These are phyloP conservation scores for Odontamblyopus rebecca DNA, from an alignment of 2,797 vertebrate genomes.

Conservation along the genomic window DNA sequence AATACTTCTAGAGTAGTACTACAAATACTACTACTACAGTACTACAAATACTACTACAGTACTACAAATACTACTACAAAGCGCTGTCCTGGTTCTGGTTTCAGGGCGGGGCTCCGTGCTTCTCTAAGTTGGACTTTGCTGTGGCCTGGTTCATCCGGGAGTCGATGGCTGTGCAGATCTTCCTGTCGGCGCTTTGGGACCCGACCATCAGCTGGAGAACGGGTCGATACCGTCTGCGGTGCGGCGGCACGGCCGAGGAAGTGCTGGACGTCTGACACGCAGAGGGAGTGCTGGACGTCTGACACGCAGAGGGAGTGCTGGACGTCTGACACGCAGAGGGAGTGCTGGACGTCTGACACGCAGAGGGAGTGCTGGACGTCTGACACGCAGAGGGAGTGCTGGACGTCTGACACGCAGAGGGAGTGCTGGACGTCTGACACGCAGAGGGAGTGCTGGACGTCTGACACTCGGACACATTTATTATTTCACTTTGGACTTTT, in stretches of 20 bases:
- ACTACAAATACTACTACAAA: not conserved
- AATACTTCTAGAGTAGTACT: too few relatives aligned
- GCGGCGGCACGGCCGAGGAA: slow-evolving; percentile 96
- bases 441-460: slow-evolving; percentile 53
- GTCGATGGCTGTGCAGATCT: slow-evolving; percentile 98
- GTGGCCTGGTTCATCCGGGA: slow-evolving; percentile 99
- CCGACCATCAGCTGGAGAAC: slow-evolving; percentile 98
- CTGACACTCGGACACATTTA: slow-evolving; percentile 71
- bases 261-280: slow-evolving; percentile 88
- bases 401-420: slow-evolving; percentile 72
- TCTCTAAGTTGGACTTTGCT: slow-evolving; percentile 97
- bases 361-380: too few relatives aligned
- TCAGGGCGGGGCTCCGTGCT: slow-evolving; percentile 88
- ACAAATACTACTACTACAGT: too few relatives aligned
- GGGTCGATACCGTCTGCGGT: slow-evolving; percentile 92
- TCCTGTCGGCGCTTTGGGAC: slow-evolving; percentile 95
- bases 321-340: too few relatives aligned
- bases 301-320: too few relatives aligned
- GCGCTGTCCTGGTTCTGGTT: too few relatives aligned
- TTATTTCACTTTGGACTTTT: slow-evolving; percentile 43
- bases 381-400: too few relatives aligned
- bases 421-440: too few relatives aligned
- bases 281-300: too few relatives aligned
- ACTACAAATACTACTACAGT: not conserved
- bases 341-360: too few relatives aligned